Percentiles rank a stretch among this genome's conserved stretches.
Evolutionary conservation across 2,113 vertebrate species (phyloP).

Genomic region (Gnathonemus echidnorhynchus): DNA sequence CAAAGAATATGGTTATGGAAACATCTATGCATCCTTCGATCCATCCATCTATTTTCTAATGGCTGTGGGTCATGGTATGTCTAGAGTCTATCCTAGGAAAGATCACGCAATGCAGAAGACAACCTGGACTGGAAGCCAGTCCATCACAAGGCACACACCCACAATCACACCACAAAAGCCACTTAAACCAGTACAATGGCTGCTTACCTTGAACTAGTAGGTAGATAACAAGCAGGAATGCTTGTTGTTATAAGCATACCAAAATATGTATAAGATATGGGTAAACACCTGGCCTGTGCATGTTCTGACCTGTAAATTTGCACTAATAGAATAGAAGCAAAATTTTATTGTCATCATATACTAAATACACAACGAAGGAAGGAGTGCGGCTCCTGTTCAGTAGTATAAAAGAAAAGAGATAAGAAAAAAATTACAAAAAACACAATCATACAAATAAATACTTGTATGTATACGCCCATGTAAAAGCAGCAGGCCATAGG

Average conservation of each 20-base stretch:
- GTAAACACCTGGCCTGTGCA: neutral
- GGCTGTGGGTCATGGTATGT: neutral
- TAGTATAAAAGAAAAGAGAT: neutral
- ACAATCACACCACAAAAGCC: neutral
- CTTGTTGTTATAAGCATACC: neutral
- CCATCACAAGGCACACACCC: neutral
- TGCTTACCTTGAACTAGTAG: neutral
- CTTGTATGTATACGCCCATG: neutral
- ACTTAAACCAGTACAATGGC: neutral
- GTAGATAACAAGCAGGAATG: neutral
- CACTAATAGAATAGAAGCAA: too few relatives aligned
- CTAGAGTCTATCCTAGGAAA: neutral
- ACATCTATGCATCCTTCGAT: neutral
- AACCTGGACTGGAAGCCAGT: neutral
- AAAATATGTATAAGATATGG: neutral
- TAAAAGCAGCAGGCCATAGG: neutral
- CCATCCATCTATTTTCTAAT: neutral
- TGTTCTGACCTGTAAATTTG: neutral
- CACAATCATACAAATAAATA: neutral
- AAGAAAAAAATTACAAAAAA: neutral
- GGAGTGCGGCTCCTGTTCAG: neutral
- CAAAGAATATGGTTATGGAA: neutral
- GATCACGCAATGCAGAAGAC: neutral
- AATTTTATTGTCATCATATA: too few relatives aligned
- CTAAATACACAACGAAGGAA: neutral